Evolutionary conservation across 2,888 invertebrate species (phyloP).

Genomic region (Phyllotreta cruciferae): DNA sequence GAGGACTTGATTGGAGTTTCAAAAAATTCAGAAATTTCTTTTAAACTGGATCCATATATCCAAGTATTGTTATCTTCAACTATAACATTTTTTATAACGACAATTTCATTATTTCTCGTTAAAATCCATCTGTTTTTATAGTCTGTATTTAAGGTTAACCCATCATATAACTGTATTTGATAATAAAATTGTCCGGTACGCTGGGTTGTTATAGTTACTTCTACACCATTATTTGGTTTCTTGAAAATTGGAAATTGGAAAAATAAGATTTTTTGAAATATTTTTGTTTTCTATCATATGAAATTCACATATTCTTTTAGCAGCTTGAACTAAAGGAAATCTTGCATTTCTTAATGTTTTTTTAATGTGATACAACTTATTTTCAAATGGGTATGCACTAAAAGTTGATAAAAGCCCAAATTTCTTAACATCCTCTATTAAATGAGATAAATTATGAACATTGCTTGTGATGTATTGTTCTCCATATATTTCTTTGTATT

Average conservation of each 20-base stretch:
- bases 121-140: background rate
- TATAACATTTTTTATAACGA: background rate
- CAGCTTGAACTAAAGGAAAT: background rate
- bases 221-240: background rate
- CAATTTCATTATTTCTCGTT: background rate
- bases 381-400: constrained; percentile 19
- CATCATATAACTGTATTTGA: background rate
- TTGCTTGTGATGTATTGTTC: constrained; percentile 31
- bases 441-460: constrained; percentile 33
- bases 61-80: background rate
- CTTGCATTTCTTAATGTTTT: background rate
- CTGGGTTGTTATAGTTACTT: background rate
- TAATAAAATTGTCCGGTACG: background rate
- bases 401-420: constrained; percentile 30
- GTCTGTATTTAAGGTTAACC: background rate
- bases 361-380: constrained; percentile 12
- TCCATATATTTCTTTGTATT: constrained; percentile 27
- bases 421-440: constrained; percentile 48
- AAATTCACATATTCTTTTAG: constrained; percentile 10
- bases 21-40: background rate
- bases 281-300: background rate
- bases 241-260: constrained; percentile 3
- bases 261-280: background rate
- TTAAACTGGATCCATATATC: background rate
- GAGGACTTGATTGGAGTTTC: background rate